phyloP scores from a whole-genome alignment of 1,140 invertebrate genomes.

The Pseudomyrmex concolor region DNA sequence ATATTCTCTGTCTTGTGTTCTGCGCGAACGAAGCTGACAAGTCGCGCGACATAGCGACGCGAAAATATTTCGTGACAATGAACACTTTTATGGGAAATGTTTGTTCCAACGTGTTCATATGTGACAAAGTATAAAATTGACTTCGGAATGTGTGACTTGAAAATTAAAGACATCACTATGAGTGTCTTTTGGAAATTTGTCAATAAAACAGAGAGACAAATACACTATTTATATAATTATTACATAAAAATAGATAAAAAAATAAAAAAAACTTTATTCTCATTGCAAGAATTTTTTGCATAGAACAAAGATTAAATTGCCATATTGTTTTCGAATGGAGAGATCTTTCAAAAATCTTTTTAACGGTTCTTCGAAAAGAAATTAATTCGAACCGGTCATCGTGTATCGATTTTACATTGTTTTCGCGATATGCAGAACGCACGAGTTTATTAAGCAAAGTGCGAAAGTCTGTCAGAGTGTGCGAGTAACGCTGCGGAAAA shows the following conservation, averaged over 20 bases:
- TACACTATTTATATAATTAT: neutral
- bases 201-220: neutral
- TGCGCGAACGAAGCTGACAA: constrained; percentile 1
- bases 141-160: neutral
- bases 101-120: neutral
- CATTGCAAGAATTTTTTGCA: neutral
- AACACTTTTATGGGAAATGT: neutral
- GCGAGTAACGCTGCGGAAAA: constrained; percentile 59
- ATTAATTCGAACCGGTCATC: constrained; percentile 74
- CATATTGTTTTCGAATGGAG: neutral
- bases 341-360: neutral
- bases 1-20: neutral
- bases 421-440: constrained; percentile 75
- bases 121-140: neutral
- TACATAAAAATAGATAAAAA: neutral
- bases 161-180: neutral
- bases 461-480: constrained; percentile 51
- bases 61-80: constrained; percentile 14
- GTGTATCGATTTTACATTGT: constrained; percentile 77
- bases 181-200: too few species aligned
- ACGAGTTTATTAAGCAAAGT: constrained; percentile 68
- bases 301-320: neutral
- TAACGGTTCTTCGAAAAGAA: constrained; percentile 6
- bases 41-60: neutral
- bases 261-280: neutral